Evolutionary conservation across 1,140 invertebrate genomes (phyloP).

Genomic region (Lasaia peninsularis): DNA sequence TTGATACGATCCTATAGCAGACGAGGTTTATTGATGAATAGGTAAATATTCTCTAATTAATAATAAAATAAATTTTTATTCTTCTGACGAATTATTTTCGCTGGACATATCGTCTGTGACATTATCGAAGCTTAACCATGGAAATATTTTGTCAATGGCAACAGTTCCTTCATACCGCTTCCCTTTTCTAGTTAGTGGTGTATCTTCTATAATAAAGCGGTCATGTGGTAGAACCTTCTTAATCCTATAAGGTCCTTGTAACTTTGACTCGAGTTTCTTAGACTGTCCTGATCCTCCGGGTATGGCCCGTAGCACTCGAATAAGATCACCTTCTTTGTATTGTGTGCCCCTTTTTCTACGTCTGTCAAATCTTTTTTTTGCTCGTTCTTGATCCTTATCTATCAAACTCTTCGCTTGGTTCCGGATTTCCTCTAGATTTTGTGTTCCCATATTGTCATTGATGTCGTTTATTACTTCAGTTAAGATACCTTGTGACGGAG

Average conservation of each 20-base stretch:
- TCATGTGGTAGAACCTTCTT: slow-evolving; percentile 27
- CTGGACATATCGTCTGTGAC: slow-evolving; percentile 15
- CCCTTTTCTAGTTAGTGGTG: slow-evolving; percentile 26
- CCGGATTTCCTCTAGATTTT: slow-evolving; percentile 22
- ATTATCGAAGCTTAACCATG: slow-evolving; percentile 28
- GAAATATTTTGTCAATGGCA: slow-evolving; percentile 29
- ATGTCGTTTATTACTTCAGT: slow-evolving; percentile 6
- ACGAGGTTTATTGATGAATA: too few species aligned
- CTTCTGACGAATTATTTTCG: not conserved
- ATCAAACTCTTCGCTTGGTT: slow-evolving; percentile 20
- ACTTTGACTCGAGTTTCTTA: slow-evolving; percentile 31
- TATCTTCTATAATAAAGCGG: slow-evolving; percentile 21
- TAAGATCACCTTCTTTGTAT: slow-evolving; percentile 27
- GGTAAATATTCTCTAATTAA: too few species aligned
- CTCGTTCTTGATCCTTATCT: slow-evolving; percentile 21
- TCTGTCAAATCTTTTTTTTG: slow-evolving; percentile 24
- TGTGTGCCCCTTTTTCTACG: slow-evolving; percentile 18
- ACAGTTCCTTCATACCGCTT: slow-evolving; percentile 23
- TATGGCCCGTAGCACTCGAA: slow-evolving; percentile 22
- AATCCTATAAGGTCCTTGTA: slow-evolving; percentile 29
- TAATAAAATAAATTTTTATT: too few species aligned
- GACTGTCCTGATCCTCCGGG: slow-evolving; percentile 20
- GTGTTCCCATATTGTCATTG: not conserved
- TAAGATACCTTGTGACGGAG: slow-evolving; percentile 19
- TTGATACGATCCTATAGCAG: too few species aligned